Percentiles rank a stretch among this genome's conserved stretches.
phyloP scores from a whole-genome alignment of 2,113 vertebrate species.

The Callopanchax toddi region DNA sequence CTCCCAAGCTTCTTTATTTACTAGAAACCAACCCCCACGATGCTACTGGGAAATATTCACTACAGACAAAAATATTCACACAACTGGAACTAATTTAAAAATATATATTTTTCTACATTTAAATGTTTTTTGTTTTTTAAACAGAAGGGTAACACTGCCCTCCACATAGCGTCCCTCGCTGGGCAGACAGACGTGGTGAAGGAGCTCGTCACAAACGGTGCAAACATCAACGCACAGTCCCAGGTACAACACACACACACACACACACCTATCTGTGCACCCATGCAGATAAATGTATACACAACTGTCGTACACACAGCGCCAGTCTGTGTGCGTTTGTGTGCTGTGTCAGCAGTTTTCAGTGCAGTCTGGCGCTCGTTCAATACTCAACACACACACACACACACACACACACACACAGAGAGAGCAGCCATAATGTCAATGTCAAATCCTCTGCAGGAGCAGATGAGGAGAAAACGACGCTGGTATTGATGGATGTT shows the following conservation, averaged over 20 bases:
- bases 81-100: no score
- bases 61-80: neutral
- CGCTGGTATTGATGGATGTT: neutral
- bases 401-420: no score
- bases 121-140: neutral
- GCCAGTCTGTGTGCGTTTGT: neutral
- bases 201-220: slow-evolving; percentile 89
- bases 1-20: no score
- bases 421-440: slow-evolving; percentile 36
- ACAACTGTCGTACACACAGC: slow-evolving; percentile 6
- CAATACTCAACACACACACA: slow-evolving; percentile 21
- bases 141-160: slow-evolving; percentile 98
- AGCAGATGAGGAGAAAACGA: neutral
- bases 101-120: neutral
- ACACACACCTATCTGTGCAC: slow-evolving; percentile 8
- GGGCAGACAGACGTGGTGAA: slow-evolving; percentile 95
- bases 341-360: slow-evolving; percentile 55
- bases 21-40: no score
- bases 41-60: no score
- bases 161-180: slow-evolving; percentile 96
- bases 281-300: slow-evolving; percentile 19
- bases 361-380: slow-evolving; percentile 35
- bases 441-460: slow-evolving; percentile 10
- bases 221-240: slow-evolving; percentile 95
- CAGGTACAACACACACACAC: slow-evolving; percentile 83